Percentiles rank a stretch among this genome's conserved stretches.
Conservation (phyloP, 2,888 invertebrate species). For the Enoplolaimus lenunculus region DNA sequence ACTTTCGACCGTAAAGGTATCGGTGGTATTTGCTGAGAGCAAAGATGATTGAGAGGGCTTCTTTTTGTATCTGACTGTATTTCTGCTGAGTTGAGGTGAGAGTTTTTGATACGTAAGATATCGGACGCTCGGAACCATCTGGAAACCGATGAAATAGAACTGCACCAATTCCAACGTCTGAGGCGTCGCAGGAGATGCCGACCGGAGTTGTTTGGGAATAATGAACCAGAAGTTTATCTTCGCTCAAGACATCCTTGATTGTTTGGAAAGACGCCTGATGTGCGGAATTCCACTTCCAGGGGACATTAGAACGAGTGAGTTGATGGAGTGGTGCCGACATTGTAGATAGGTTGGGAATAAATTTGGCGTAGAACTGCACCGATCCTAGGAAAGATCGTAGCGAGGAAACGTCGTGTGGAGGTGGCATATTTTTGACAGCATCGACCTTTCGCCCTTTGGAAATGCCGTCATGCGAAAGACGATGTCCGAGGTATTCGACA, state of each 20-base stretch:
- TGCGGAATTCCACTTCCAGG: conserved; percentile 2
- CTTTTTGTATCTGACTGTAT: conserved; percentile 13
- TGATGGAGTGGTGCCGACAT: background rate
- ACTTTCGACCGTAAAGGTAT: conserved; percentile 31
- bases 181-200: conserved; percentile 10
- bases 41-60: conserved; percentile 3
- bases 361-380: background rate
- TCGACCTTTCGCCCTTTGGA: conserved; percentile 20
- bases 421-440: conserved; percentile 21
- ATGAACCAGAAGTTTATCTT: background rate
- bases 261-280: background rate
- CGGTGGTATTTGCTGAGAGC: conserved; percentile 29
- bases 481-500: background rate
- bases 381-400: background rate
- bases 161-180: background rate
- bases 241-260: background rate
- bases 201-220: background rate
- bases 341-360: background rate
- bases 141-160: background rate
- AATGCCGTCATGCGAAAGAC: background rate
- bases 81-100: background rate
- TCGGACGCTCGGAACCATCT: conserved; percentile 2
- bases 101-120: background rate
- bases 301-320: background rate
- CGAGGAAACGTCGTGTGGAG: background rate